Base-by-base conservation (phyloP, 2,113 vertebrate species). In the Anthoscopus minutus region DNA sequence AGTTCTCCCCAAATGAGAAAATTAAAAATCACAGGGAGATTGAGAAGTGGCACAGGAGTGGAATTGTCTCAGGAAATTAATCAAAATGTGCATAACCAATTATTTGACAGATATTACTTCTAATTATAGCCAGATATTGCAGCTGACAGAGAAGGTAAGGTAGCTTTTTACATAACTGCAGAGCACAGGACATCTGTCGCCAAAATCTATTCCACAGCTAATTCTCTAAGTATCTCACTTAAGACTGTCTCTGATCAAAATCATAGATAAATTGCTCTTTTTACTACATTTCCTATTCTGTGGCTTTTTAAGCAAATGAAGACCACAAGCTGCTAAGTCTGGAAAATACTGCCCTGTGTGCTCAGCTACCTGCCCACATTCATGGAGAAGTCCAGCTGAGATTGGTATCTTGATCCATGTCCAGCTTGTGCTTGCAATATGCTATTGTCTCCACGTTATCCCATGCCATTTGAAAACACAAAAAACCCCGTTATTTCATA, bases 61-160 rank as follows among this genome's bases (percentile, higher is more conserved):
- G 60, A 86, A 80, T 85, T 80, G 70, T 92, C 69, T 86, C 88
- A 93, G 92, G 80, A 94, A 97, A 94, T 92, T 78, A 94, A 93
- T 93, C 76, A 95, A 92, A 93, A 88, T 56, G 56, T 93, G 71
- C 47, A 89, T 65, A 92, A 74, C 67, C 89, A 94, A 93, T 96
- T 96, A 83, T 96, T 81, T 81, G 71, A 88, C 88, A 96, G 85
- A 88, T 94, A 92, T 73, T 93, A 48, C 78, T 93, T 85, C 92
- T 88, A 95, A 94, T 92, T 92, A 89, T 86, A 95, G 48, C 40
- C 78, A 92, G 84, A 40, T 67, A 92, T 54, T 35, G 1, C 38
- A 93, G 81, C 72, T 86, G 80, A 88, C 64, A 86, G 80, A 88
- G 76, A 71, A 94, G 64, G 82, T 70, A 92, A 92, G 79, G 72